These are phyloP conservation scores for Oegoconia quadripuncta DNA, from an alignment of 2,888 invertebrate genomes.

Conservation along the genomic window DNA sequence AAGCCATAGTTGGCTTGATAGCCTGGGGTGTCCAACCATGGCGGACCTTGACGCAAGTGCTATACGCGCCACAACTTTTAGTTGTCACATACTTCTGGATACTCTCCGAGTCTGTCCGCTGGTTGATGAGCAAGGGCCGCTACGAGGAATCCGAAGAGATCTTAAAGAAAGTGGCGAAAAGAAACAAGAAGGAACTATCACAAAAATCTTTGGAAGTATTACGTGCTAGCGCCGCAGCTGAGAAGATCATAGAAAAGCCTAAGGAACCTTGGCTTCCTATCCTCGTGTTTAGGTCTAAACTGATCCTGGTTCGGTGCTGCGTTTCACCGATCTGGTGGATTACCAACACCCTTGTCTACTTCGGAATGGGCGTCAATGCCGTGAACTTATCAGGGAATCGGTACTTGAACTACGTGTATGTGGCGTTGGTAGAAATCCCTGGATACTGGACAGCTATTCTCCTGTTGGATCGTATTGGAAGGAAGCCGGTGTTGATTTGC, in stretches of 20 bases:
- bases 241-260: conserved; percentile 27
- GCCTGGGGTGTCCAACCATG: conserved; percentile 85
- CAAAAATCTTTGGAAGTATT: conserved; percentile 44
- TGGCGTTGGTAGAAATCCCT: conserved; percentile 82
- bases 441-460: conserved; percentile 80
- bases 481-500: conserved; percentile 77
- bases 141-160: conserved; percentile 81
- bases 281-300: conserved; percentile 45
- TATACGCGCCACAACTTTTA: conserved; percentile 83
- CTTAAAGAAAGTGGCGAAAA: conserved; percentile 78
- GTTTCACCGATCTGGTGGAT: conserved; percentile 81
- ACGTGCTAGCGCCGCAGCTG: conserved; percentile 36
- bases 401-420: conserved; percentile 82
- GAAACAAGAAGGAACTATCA: conserved; percentile 69
- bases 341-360: conserved; percentile 82
- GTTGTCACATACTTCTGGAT: conserved; percentile 81
- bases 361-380: conserved; percentile 82
- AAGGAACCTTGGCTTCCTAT: conserved; percentile 52
- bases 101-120: conserved; percentile 84
- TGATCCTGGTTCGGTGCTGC: conserved; percentile 39
- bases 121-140: conserved; percentile 85
- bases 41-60: conserved; percentile 81
- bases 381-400: conserved; percentile 81
- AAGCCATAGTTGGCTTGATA: conserved; percentile 81
- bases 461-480: conserved; percentile 79